Conservation (phyloP, 2,888 invertebrate species). For the Acronicta psi region DNA sequence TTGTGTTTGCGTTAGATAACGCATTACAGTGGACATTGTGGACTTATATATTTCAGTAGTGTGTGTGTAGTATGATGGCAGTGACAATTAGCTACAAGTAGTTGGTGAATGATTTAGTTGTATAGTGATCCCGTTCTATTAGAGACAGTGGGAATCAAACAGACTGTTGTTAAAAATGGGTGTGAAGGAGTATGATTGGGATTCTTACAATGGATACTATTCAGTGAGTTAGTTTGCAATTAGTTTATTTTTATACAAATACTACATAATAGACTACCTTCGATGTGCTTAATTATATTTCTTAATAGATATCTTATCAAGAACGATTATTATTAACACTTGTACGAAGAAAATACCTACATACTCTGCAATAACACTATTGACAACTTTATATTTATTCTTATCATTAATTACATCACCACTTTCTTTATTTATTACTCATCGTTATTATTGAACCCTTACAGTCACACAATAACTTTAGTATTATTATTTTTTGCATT, state of each 20-base stretch:
- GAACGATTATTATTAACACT: not conserved
- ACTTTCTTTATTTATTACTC: conserved; percentile 25
- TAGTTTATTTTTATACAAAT: not conserved
- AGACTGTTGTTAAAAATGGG: conserved; percentile 80
- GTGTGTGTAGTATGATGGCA: conserved; percentile 59
- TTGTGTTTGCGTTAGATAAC: conserved; percentile 85
- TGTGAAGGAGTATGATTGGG: conserved; percentile 86
- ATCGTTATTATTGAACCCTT: conserved; percentile 39
- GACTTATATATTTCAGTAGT: conserved; percentile 64
- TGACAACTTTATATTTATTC: conserved; percentile 12
- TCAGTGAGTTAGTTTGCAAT: conserved; percentile 75
- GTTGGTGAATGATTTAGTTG: conserved; percentile 70
- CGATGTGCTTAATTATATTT: conserved; percentile 8
- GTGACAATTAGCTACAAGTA: conserved; percentile 59
- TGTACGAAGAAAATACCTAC: conserved; percentile 11
- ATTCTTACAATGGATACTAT: conserved; percentile 83
- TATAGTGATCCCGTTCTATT: conserved; percentile 63
- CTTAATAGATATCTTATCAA: not conserved
- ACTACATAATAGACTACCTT: conserved; percentile 11
- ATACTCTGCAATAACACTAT: conserved; percentile 58
- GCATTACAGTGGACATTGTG: conserved; percentile 60
- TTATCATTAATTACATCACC: conserved; percentile 28
- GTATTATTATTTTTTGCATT: too few species aligned
- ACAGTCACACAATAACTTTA: conserved; percentile 27
- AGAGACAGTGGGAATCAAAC: conserved; percentile 64